Conservation (phyloP, 2,888 invertebrate genomes). For the Malacosoma neustria region DNA sequence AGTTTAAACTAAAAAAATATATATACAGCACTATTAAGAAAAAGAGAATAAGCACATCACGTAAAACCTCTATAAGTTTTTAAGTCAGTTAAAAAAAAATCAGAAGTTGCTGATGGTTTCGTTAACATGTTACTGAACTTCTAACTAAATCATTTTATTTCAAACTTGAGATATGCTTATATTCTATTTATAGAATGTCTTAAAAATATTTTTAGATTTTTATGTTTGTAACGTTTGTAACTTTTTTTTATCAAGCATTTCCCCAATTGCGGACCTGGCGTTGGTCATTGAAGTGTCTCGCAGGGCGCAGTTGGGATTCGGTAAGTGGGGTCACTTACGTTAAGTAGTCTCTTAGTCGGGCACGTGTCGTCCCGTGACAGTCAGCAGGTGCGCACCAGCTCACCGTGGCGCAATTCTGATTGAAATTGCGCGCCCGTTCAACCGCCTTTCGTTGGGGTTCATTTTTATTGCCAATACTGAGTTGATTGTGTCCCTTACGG, state of each 20-base stretch:
- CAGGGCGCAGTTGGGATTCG: slow-evolving; percentile 50
- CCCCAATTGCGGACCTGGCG: slow-evolving; percentile 10
- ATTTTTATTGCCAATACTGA: slow-evolving; percentile 38
- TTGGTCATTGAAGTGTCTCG: slow-evolving; percentile 35
- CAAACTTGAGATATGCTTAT: too few species aligned
- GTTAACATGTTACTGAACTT: too few species aligned
- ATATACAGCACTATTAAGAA: too few species aligned
- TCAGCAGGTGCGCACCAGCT: slow-evolving; percentile 56
- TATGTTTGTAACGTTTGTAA: neutral
- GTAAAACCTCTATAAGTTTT: too few species aligned
- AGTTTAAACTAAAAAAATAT: too few species aligned
- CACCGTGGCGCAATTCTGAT: slow-evolving; percentile 47
- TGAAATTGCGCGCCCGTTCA: slow-evolving; percentile 41
- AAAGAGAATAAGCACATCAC: too few species aligned
- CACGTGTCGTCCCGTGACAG: slow-evolving; percentile 51
- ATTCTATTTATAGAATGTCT: too few species aligned
- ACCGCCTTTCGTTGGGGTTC: slow-evolving; percentile 30
- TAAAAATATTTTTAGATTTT: too few species aligned
- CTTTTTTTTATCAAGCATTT: neutral
- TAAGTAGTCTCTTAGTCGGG: slow-evolving; percentile 66
- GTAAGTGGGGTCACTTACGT: slow-evolving; percentile 67
- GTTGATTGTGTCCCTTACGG: slow-evolving; percentile 26
- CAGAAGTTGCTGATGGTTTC: too few species aligned
- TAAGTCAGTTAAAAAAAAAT: too few species aligned
- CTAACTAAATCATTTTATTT: too few species aligned